Conservation (phyloP, 1,140 invertebrate species). For the Aphelenchoides avenae region DNA sequence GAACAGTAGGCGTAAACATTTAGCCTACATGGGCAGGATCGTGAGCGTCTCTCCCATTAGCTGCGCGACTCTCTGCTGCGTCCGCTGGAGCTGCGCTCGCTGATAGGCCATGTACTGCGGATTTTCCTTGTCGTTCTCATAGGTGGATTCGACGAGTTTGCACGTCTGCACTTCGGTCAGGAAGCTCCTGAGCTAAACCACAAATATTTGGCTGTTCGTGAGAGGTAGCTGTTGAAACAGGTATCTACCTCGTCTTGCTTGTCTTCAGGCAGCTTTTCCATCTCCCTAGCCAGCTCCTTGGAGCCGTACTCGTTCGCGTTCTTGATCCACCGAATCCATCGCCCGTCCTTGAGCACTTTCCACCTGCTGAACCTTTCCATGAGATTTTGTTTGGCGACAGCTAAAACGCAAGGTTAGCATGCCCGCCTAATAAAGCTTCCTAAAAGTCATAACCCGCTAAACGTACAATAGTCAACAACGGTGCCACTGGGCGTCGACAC, state of each 20-base stretch:
- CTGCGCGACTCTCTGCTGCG: no score
- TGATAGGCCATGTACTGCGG: no score
- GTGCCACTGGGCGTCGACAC: constrained; percentile 6
- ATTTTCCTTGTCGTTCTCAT: no score
- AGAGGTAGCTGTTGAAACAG: no score
- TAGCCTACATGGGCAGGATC: no score
- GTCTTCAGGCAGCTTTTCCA: constrained; percentile 25
- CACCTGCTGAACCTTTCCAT: constrained; percentile 33
- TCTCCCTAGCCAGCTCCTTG: constrained; percentile 21
- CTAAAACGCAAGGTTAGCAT: constrained; percentile 14
- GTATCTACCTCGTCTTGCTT: constrained; percentile 26
- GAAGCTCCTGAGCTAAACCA: no score
- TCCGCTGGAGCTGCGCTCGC: no score
- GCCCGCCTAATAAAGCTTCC: constrained; percentile 4
- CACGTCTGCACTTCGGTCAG: no score
- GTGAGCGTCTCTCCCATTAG: no score
- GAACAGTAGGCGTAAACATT: no score
- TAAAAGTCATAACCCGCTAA: constrained; percentile 17
- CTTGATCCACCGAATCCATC: constrained; percentile 23
- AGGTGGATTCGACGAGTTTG: no score
- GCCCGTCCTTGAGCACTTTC: constrained; percentile 17
- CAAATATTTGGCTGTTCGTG: no score
- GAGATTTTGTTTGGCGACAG: constrained; percentile 11
- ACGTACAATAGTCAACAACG: constrained; percentile 17
- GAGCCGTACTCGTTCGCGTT: constrained; percentile 42